Base-by-base conservation (phyloP, 2,888 invertebrate genomes). In the Myopa testacea region DNA sequence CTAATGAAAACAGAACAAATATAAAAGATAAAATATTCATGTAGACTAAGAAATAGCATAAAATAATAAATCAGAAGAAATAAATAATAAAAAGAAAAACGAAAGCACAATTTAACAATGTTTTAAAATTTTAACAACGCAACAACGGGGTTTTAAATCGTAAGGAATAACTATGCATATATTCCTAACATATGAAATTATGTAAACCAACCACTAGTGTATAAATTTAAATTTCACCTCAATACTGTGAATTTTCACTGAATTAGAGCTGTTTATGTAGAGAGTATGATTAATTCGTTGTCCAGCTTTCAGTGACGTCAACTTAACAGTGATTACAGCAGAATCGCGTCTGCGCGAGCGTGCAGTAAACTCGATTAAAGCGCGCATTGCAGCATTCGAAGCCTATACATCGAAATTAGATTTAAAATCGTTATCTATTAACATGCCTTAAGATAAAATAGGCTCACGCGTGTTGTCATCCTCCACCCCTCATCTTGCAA, bases 331-430 rank as follows among this genome's bases (percentile, higher is more conserved):
- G 10, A 96, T 91, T 62, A 92, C 90, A 79, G 94, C 94, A 71
- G 96, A 95, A 89, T 96, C 95, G 55, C 95, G 92, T 81, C 95
- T 92, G 26, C 95, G 92, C 81, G 95, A 93, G 82, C 94, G 92
- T 80, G 94, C 93, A 14, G 96, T 95, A 89, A 95, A 96, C 84
- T 95, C 95, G 86, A 95, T 94, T 71, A 98, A 90, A 0, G 96
- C 96, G 85, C 95, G 95, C 90, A 96, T 91, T 0, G 96, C 94
- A 85, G 95, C 92, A 78, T 95, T 94, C 2, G 96, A 95, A 88
- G 97, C 97, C 82, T 91, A 93, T 89, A n/a, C 90, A 89, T 50
- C 86, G 87, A 68, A 45, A n/a, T 67, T 40, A 16, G 34, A 7
- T 19, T 3, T 26, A 55, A 70, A 69, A 55, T 26, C 40, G 3